A percentile compares a stretch with the other conserved stretches of the same genome.
phyloP scores from a whole-genome alignment of 1,140 invertebrate genomes.

The Drosophila dunni region DNA sequence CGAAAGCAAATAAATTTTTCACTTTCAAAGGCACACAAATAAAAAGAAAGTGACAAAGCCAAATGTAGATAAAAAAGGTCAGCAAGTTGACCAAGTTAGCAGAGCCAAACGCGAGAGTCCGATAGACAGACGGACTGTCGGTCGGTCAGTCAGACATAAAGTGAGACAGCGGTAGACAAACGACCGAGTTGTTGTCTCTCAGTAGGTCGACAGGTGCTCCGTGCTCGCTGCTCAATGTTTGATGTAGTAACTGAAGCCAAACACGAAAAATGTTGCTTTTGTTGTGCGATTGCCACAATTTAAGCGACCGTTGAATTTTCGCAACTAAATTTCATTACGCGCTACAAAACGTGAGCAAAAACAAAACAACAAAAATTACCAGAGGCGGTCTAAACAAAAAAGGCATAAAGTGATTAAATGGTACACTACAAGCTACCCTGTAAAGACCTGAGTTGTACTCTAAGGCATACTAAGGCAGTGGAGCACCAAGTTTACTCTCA shows the following conservation, averaged over 20 bases:
- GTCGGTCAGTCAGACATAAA: too few relatives aligned
- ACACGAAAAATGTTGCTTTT: constrained; percentile 7
- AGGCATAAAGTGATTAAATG: background rate
- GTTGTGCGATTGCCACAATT: constrained; percentile 15
- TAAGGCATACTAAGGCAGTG: background rate
- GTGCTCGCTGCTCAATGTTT: constrained; percentile 5
- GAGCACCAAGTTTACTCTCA: too few relatives aligned
- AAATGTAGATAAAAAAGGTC: constrained; percentile 45
- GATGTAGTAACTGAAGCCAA: constrained; percentile 32
- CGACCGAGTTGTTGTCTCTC: constrained; percentile 17
- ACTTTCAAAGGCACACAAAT: constrained; percentile 29
- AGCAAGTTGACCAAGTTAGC: constrained; percentile 39
- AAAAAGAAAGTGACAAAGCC: constrained; percentile 34
- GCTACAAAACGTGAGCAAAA: constrained; percentile 38
- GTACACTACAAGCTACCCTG: background rate
- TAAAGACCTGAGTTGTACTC: background rate
- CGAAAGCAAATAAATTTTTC: constrained; percentile 21
- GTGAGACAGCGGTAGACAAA: constrained; percentile 12
- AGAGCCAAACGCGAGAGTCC: constrained; percentile 5
- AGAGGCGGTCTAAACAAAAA: constrained; percentile 15
- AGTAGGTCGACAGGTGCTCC: constrained; percentile 48
- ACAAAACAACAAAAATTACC: constrained; percentile 28
- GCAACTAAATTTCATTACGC: constrained; percentile 71
- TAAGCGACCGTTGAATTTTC: constrained; percentile 63
- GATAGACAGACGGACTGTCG: background rate